phyloP scores from a whole-genome alignment of 2,797 vertebrate species.

The Decapterus maruadsi region DNA sequence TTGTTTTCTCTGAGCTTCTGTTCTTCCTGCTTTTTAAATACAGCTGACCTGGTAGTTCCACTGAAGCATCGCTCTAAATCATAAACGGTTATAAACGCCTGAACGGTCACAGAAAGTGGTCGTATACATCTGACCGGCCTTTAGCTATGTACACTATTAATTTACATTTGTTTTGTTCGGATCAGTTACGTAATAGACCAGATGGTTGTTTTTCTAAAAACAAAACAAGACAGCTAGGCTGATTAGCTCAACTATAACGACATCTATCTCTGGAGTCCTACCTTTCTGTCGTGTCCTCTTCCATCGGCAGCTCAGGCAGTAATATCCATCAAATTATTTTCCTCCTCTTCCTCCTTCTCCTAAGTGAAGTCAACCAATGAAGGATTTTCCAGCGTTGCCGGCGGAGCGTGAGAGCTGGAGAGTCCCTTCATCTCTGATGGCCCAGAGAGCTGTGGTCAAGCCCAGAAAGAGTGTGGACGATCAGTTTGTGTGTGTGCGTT shows the following conservation, averaged over 20 bases:
- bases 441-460: conserved; percentile 72
- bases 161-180: background rate
- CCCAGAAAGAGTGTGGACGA: conserved; percentile 69
- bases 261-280: conserved; percentile 27
- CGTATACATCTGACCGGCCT: background rate
- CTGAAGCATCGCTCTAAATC: conserved; percentile 18
- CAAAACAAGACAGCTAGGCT: background rate
- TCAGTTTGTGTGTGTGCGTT: conserved; percentile 52
- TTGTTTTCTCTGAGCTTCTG: conserved; percentile 23
- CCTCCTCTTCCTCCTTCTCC: conserved; percentile 31
- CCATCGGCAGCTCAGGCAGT: background rate
- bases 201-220: background rate
- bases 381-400: conserved; percentile 26
- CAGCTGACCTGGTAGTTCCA: conserved; percentile 38
- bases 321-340: conserved; percentile 38
- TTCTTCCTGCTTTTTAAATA: conserved; percentile 24
- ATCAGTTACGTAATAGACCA: conserved; percentile 15
- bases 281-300: conserved; percentile 35
- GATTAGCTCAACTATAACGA: background rate
- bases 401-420: conserved; percentile 25
- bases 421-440: conserved; percentile 47
- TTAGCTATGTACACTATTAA: background rate
- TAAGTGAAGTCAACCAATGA: background rate
- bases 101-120: conserved; percentile 4
- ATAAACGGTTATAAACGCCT: conserved; percentile 4